A percentile compares a stretch with the other conserved stretches of the same genome.
phyloP scores from a whole-genome alignment of 2,888 invertebrate genomes.

The Rotaria magnacalcarata region DNA sequence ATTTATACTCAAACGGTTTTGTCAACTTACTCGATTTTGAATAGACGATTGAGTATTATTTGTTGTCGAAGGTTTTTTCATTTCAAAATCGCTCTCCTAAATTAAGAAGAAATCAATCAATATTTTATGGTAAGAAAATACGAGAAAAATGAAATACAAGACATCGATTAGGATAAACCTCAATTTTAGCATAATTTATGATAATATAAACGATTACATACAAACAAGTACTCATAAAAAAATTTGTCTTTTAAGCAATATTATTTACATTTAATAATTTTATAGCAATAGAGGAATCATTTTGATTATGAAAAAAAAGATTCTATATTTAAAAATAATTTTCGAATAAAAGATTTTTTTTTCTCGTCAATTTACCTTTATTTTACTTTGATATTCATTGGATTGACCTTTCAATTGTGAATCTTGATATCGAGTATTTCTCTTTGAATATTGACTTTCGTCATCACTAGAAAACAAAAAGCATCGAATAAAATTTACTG shows the following conservation, averaged over 20 bases:
- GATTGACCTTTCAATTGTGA: neutral
- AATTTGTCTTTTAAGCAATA: no score
- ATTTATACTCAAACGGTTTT: neutral
- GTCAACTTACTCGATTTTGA: neutral
- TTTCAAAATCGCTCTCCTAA: conserved; percentile 1
- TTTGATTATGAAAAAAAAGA: neutral
- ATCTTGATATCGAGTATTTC: neutral
- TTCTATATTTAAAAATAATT: neutral
- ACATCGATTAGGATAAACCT: neutral
- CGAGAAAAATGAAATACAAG: neutral
- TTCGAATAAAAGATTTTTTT: neutral
- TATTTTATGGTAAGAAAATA: no score
- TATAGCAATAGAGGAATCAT: neutral
- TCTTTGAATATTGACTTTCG: neutral
- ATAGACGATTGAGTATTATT: neutral
- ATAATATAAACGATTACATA: no score
- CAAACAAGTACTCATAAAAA: no score
- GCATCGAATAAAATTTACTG: neutral
- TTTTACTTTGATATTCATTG: neutral
- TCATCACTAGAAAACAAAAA: conserved; percentile 12
- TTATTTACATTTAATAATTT: neutral
- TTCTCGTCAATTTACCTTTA: neutral
- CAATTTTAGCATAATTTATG: neutral
- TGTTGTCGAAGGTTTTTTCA: neutral
- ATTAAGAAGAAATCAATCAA: neutral